These are phyloP conservation scores for Brachionus calyciflorus DNA, from an alignment of 1,140 invertebrate species.

Conservation along the genomic window DNA sequence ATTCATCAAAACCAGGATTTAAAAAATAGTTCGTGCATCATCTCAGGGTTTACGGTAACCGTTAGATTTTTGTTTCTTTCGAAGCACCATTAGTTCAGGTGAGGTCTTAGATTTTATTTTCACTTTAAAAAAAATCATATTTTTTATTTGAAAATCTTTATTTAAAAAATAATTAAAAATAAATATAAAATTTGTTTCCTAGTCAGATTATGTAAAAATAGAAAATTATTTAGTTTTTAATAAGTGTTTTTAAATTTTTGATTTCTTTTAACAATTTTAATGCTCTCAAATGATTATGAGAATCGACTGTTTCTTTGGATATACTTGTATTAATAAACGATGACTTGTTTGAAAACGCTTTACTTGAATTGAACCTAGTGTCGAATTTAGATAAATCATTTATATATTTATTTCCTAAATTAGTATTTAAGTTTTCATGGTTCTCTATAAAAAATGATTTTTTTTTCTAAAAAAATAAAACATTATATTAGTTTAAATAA, in stretches of 20 bases:
- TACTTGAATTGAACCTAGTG: background rate
- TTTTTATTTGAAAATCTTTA: too few species aligned
- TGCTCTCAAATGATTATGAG: conserved; percentile 4
- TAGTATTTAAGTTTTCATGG: too few species aligned
- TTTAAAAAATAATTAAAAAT: background rate
- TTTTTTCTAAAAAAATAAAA: background rate
- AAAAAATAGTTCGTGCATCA: too few species aligned
- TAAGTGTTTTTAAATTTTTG: conserved; percentile 1
- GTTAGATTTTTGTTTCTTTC: too few species aligned
- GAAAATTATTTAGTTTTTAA: background rate
- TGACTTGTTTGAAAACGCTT: background rate
- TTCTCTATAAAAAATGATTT: too few species aligned
- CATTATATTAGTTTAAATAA: background rate
- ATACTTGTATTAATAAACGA: background rate
- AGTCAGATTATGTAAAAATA: background rate
- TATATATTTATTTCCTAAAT: too few species aligned
- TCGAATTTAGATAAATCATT: too few species aligned
- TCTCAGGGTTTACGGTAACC: too few species aligned
- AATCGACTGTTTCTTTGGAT: background rate
- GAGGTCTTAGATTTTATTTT: too few species aligned
- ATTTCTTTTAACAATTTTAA: conserved; percentile 10
- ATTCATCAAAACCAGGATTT: too few species aligned
- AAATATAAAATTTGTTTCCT: conserved; percentile 9
- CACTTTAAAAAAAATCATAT: too few species aligned
- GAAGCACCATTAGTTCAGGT: too few species aligned